These are phyloP conservation scores for Columba livia DNA, from an alignment of 2,113 vertebrate species.

Conservation along the genomic window DNA sequence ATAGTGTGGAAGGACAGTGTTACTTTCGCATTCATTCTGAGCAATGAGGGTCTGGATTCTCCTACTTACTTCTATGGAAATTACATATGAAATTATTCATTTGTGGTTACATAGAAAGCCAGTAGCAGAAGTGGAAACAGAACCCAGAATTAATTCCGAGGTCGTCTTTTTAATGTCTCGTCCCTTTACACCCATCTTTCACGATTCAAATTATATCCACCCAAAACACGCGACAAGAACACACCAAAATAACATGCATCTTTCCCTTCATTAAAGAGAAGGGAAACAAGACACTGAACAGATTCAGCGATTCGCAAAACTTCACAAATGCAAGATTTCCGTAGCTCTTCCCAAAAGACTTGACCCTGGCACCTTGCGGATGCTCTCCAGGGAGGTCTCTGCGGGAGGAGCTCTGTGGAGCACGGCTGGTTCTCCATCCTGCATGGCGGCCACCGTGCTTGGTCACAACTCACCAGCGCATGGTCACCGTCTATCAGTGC, in stretches of 20 bases:
- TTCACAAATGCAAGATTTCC: background rate
- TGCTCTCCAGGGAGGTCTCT: accelerated
- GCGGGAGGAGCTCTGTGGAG: background rate
- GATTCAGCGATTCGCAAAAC: background rate
- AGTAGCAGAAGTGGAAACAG: background rate
- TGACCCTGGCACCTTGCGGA: background rate
- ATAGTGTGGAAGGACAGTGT: background rate
- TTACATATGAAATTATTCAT: background rate
- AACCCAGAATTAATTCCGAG: background rate
- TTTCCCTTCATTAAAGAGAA: background rate
- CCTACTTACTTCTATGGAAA: background rate
- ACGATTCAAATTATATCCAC: background rate
- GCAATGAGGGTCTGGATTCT: background rate
- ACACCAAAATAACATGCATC: background rate
- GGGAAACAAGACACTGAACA: background rate
- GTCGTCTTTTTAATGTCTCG: background rate
- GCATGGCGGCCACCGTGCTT: background rate
- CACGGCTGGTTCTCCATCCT: background rate
- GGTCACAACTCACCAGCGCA: background rate
- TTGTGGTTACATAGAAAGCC: background rate
- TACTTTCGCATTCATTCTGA: background rate
- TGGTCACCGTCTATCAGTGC: background rate
- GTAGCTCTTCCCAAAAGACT: background rate
- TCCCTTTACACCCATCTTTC: background rate
- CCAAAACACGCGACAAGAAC: background rate